phyloP scores from a whole-genome alignment of 2,888 invertebrate genomes.

The Acanthosepion lycidas region DNA sequence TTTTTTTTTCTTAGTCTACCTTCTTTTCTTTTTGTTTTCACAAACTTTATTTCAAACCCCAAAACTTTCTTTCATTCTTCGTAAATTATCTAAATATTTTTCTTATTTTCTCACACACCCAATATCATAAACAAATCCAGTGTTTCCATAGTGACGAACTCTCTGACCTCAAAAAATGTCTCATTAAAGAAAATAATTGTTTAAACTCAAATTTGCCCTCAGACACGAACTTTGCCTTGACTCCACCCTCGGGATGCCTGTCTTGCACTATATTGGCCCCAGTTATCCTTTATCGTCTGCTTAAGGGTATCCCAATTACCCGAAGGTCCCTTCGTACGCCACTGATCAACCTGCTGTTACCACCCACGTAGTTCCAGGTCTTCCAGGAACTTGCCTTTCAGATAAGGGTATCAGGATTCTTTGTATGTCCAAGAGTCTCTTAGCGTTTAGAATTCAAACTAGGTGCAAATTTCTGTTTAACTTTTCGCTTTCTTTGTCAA shows the following conservation, averaged over 20 bases:
- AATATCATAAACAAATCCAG: background rate
- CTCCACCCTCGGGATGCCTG: background rate
- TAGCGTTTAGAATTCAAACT: no score
- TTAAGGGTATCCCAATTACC: background rate
- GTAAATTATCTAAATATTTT: background rate
- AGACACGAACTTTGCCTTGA: background rate
- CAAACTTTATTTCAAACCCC: background rate
- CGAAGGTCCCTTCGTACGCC: background rate
- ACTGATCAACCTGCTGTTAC: background rate
- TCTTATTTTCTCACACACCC: background rate
- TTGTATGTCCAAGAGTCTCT: no score
- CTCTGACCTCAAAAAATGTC: background rate
- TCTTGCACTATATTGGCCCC: background rate
- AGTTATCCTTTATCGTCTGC: background rate
- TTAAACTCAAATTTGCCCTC: background rate
- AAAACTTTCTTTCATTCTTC: background rate
- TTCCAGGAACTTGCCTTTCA: background rate
- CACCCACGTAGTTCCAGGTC: background rate
- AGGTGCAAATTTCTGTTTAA: no score
- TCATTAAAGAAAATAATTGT: conserved; percentile 33
- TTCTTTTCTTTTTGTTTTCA: background rate
- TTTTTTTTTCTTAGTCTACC: background rate
- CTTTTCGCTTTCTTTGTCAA: no score
- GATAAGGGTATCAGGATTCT: background rate
- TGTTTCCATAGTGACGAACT: background rate